Base-by-base conservation (phyloP, 2,113 vertebrate genomes). In the Nothoprocta perdicaria region DNA sequence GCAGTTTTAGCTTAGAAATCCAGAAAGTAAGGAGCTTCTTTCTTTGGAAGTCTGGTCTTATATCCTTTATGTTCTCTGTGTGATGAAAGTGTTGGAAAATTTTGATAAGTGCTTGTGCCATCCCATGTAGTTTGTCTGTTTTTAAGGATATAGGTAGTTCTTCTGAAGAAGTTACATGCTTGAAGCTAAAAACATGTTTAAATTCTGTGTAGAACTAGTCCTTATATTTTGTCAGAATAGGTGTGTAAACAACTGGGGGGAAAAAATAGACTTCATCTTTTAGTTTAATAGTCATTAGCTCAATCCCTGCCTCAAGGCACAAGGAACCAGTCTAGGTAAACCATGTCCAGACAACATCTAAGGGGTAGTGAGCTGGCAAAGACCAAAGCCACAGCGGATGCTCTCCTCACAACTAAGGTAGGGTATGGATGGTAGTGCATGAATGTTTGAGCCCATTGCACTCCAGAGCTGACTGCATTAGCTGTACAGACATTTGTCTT, bases 61-160 rank as follows among this genome's bases (percentile, higher is more conserved):
- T 46, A 16, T 68, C 5, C n/a, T 52, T 71, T 66, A 31, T 41
- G 26, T 67, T 60, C 3, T 31, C 50, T 88, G 46, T 43, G 3
- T 78, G 31, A 12, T 58, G 24, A 21, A 76, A 89, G 8, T 66
- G n/a, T n/a, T 62, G 61, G 21, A 80, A 81, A 80, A 48, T 29
- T 43, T 17, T 33, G 2, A 0, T 2, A 55, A 55, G 48, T 48
- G 48, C 72, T 85, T 79, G 14, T 55, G 26, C 27, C 27, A 10
- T 55, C 53, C 13, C 27, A 14, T 55, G 27, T 29, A 29, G 3
- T 24, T 9, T 50, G 18, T 23, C 0, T 0, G 0, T 79, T 41
- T 72, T 67, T 61, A 40, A 68, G 79, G 5, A 8, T 17, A 38
- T 0, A 23, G 26, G 17, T 73, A 45, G 50, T 75, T 76, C 18